Evolutionary conservation across 1,140 invertebrate genomes (phyloP).

Genomic region (Megalonaias nervosa): DNA sequence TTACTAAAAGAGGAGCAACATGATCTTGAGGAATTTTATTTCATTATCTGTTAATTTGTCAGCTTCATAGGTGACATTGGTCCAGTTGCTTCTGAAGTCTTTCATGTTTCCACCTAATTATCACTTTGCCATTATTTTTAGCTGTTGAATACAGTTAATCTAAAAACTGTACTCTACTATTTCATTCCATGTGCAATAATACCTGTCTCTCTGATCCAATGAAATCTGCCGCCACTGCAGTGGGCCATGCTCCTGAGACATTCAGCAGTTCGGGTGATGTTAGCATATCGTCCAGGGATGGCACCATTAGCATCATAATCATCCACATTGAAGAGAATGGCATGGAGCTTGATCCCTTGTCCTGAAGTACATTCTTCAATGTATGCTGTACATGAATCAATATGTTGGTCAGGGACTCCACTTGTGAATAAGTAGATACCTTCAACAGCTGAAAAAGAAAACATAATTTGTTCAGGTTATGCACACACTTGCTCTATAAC

Average conservation of each 20-base stretch:
- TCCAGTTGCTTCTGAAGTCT: too few species aligned
- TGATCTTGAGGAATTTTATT: too few species aligned
- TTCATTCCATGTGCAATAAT: neutral
- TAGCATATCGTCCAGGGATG: constrained; percentile 71
- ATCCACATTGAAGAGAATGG: constrained; percentile 71
- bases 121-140: too few species aligned
- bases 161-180: too few species aligned
- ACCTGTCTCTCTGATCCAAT: constrained; percentile 73
- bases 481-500: too few species aligned
- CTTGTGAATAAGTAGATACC: constrained; percentile 72
- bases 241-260: constrained; percentile 69
- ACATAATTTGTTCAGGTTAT: neutral
- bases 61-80: too few species aligned
- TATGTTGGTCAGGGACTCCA: constrained; percentile 70
- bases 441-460: constrained; percentile 57
- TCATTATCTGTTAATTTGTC: too few species aligned
- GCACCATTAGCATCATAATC: constrained; percentile 69
- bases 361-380: constrained; percentile 66
- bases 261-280: constrained; percentile 70
- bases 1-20: too few species aligned
- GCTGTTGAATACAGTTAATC: too few species aligned
- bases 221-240: constrained; percentile 67
- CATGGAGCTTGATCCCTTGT: constrained; percentile 61
- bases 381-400: constrained; percentile 62
- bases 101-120: too few species aligned